Evolutionary conservation across 2,113 vertebrate genomes (phyloP).

Genomic region (Triplophysa dalaica): DNA sequence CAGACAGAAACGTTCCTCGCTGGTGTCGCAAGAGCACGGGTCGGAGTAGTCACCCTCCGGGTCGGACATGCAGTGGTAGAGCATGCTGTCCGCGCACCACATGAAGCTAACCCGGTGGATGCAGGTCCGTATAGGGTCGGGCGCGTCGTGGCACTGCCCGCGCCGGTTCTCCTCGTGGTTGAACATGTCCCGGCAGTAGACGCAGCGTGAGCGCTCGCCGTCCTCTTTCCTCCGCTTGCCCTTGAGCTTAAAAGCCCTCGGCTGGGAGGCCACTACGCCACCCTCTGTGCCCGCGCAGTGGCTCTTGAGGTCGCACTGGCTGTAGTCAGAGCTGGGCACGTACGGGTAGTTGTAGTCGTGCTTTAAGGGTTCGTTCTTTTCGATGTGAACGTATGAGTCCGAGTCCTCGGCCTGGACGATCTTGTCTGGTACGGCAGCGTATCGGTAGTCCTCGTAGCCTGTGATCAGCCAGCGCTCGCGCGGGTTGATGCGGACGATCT

Average conservation of each 20-base stretch:
- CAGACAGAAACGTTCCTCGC: conserved; percentile 91
- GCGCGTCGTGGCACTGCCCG: conserved; percentile 93
- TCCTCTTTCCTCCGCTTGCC: conserved; percentile 80
- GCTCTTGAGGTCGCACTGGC: conserved; percentile 80
- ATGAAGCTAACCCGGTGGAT: conserved; percentile 94
- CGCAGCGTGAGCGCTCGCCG: conserved; percentile 85
- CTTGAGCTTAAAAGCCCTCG: conserved; percentile 76
- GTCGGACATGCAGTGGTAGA: conserved; percentile 99
- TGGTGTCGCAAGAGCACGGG: conserved; percentile 94
- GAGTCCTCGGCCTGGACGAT: conserved; percentile 81
- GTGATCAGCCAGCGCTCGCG: conserved; percentile 91
- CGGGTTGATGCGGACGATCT: conserved; percentile 97
- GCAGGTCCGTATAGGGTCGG: conserved; percentile 86
- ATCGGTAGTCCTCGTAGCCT: conserved; percentile 95
- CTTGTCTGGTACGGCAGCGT: conserved; percentile 85
- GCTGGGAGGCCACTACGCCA: conserved; percentile 86
- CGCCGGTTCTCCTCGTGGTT: conserved; percentile 86
- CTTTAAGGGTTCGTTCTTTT: conserved; percentile 87
- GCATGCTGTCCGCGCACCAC: conserved; percentile 98
- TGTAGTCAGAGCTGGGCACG: conserved; percentile 80
- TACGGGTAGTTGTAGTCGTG: conserved; percentile 96
- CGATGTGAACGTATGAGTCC: conserved; percentile 91
- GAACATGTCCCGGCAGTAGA: conserved; percentile 95
- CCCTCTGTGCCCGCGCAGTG: conserved; percentile 39
- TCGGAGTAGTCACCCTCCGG: conserved; percentile 97